Base-by-base conservation (phyloP, 1,140 invertebrate species). In the Nasonia longicornis region DNA sequence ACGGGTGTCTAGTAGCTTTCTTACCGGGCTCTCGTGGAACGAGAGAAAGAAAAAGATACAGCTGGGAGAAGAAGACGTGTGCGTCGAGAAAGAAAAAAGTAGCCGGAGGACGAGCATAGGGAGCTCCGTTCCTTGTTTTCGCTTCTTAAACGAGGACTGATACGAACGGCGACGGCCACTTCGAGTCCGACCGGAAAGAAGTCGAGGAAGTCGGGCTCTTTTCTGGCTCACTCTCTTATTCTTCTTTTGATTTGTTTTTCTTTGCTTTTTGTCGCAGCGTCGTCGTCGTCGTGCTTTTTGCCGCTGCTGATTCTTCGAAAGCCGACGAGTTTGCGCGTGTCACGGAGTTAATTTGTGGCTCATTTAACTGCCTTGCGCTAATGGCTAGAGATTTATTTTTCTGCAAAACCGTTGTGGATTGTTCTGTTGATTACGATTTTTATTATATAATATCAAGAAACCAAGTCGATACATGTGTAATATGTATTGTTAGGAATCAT, bases 131-230 rank as follows among this genome's bases (percentile, higher is more conserved):
- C 58, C 80, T 81, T 81, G 80, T 81, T 81, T 81, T 81, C 80
- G 64, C 80, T 77, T 81, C 74, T 72, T 63, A 31, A 77, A 77
- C 69, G 75, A 77, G 80, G 74, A 81, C 71, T 81, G 73, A 81
- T 81, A 81, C 79, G 72, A 76, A 22, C 64, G 58, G 64, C 48
- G 42, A 35, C 31, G 73, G 58, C 72, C 71, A 70, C 42, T 70
- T 66, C 73, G 58, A 58, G 72, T 48, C 70, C 52, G 52, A 14
- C 71, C 72, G 72, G 79, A 76, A 76, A 81, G 79, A 76, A 81
- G 66, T 71, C 66, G 35, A 63, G 79, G 73, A 80, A 80, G 72
- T 48, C 35, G 72, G 26, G 12, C 14, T 58, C 52, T 58, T 58
- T 58, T 58, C 52, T 58, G 52, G 66, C 45, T 42, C 31, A 29